These are phyloP conservation scores for Drosophila kepulauana DNA, from an alignment of 1,140 invertebrate genomes.

Conservation along the genomic window DNA sequence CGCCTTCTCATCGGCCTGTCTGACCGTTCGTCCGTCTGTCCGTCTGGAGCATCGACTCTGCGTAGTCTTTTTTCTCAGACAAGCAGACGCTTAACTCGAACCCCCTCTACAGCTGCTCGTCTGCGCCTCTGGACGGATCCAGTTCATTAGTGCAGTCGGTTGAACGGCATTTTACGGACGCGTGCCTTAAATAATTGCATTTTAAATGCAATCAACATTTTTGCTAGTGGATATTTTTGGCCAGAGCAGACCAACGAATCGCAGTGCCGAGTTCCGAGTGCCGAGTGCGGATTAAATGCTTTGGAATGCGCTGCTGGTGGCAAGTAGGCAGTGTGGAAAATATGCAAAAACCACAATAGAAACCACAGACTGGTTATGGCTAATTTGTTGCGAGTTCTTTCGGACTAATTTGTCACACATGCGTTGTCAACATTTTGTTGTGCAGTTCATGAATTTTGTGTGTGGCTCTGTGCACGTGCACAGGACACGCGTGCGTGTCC, in stretches of 20 bases:
- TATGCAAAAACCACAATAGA: constrained; percentile 30
- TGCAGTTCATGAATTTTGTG: constrained; percentile 14
- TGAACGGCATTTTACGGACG: constrained; percentile 79
- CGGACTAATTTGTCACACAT: constrained; percentile 53
- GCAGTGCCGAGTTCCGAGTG: too few relatives aligned
- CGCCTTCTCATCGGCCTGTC: background rate
- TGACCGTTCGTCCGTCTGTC: background rate
- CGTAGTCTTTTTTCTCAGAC: constrained; percentile 13
- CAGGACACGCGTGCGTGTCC: constrained; percentile 43
- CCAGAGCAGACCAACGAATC: constrained; percentile 13
- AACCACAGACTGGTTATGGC: constrained; percentile 30
- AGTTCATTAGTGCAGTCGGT: constrained; percentile 81
- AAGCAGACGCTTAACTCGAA: background rate
- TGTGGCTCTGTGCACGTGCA: constrained; percentile 1
- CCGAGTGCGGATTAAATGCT: constrained; percentile 20
- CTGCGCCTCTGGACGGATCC: constrained; percentile 22
- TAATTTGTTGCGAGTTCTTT: constrained; percentile 56
- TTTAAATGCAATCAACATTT: constrained; percentile 75
- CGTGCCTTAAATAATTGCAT: constrained; percentile 82
- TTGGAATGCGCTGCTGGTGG: background rate
- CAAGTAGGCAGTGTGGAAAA: constrained; percentile 8
- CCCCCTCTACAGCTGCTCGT: background rate
- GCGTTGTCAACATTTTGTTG: constrained; percentile 40
- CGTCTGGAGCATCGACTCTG: background rate
- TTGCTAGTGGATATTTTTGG: constrained; percentile 53